A percentile compares a stretch with the other conserved stretches of the same genome.
These are phyloP conservation scores for Danaus chrysippus DNA, from an alignment of 2,888 invertebrate genomes.

Conservation along the genomic window DNA sequence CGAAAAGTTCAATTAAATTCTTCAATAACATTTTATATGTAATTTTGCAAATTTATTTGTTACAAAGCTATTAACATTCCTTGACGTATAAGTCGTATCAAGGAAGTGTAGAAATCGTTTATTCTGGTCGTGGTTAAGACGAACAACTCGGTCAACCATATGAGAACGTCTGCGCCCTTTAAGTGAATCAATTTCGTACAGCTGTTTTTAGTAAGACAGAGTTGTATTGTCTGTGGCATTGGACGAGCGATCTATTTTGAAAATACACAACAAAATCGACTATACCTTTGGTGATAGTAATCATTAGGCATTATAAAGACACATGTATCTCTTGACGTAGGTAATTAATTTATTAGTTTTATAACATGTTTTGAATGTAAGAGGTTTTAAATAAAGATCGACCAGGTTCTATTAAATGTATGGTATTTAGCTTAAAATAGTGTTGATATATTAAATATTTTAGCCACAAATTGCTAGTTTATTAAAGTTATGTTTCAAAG, in stretches of 20 bases:
- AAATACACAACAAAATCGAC: conserved; percentile 53
- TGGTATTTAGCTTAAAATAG: too few relatives aligned
- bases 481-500: too few relatives aligned
- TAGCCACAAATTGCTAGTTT: too few relatives aligned
- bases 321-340: conserved; percentile 55
- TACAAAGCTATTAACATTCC: conserved; percentile 25
- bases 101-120: conserved; percentile 27
- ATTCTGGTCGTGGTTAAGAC: conserved; percentile 30
- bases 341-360: conserved; percentile 26
- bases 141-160: conserved; percentile 31
- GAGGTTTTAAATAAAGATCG: too few relatives aligned
- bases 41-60: conserved; percentile 24
- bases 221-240: conserved; percentile 60
- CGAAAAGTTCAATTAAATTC: conserved; percentile 11
- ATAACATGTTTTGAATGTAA: conserved; percentile 14
- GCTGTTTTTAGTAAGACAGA: conserved; percentile 54
- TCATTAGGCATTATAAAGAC: conserved; percentile 35
- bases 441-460: too few relatives aligned
- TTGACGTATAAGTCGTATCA: conserved; percentile 26
- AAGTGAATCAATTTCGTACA: conserved; percentile 62
- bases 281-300: conserved; percentile 45
- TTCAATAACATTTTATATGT: conserved; percentile 14
- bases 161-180: conserved; percentile 26
- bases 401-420: too few relatives aligned
- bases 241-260: conserved; percentile 52